Percentiles rank a stretch among this genome's conserved stretches.
Conservation (phyloP, 2,797 vertebrate genomes). For the Danio kyathit region DNA sequence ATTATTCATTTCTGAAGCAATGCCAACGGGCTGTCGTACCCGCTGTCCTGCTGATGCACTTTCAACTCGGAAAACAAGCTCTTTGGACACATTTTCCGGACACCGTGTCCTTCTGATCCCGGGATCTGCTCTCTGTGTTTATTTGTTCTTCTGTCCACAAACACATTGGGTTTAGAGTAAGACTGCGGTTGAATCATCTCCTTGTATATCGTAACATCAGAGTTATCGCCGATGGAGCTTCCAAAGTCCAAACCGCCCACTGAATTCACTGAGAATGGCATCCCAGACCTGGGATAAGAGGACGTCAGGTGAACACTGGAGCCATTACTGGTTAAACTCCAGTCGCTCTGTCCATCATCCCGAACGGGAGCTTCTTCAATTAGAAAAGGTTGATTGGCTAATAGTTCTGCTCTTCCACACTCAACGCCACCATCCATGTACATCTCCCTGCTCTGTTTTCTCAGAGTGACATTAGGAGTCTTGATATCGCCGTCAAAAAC, state of each 20-base stretch:
- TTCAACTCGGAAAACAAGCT: conserved; percentile 75
- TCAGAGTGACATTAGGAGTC: conserved; percentile 42
- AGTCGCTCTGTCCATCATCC: conserved; percentile 74
- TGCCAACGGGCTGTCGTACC: conserved; percentile 77
- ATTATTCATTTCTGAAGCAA: conserved; percentile 62
- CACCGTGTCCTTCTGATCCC: conserved; percentile 71
- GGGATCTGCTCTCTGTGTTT: conserved; percentile 71
- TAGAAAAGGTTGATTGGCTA: conserved; percentile 48
- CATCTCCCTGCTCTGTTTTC: conserved; percentile 67
- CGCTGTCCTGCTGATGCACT: conserved; percentile 77
- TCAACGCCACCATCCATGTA: conserved; percentile 64
- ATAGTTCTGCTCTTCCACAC: conserved; percentile 54
- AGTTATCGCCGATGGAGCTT: conserved; percentile 58
- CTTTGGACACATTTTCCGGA: conserved; percentile 52
- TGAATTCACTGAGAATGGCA: conserved; percentile 57
- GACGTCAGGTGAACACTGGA: conserved; percentile 45
- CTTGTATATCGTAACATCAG: conserved; percentile 75
- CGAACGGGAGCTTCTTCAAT: conserved; percentile 80
- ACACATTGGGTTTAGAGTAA: conserved; percentile 34
- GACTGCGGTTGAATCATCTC: conserved; percentile 65
- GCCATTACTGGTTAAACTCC: conserved; percentile 72
- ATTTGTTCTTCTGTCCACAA: conserved; percentile 35
- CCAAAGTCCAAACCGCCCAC: conserved; percentile 61
- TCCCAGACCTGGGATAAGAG: conserved; percentile 58
- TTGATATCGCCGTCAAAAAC: conserved; percentile 31